Percentiles rank a stretch among this genome's conserved stretches.
Conservation (phyloP, 2,113 vertebrate species). For the Xenopus tropicalis region UCB_Xtro_10.0 CM004452.2:9063001-9063500, state of each 20-base stretch:
- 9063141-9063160: conserved; percentile 19
- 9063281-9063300: conserved; percentile 4
- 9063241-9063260: neutral
- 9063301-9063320: conserved; percentile 14
- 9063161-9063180: neutral
- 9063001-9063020: neutral
- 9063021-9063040: neutral
- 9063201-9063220: conserved; percentile 20
- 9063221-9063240: neutral
- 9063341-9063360: conserved; percentile 12
- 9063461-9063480: neutral
- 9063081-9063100: neutral
- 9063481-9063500: neutral
- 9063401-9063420: conserved; percentile 8
- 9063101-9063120: conserved; percentile 7
- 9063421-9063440: neutral
- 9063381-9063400: conserved; percentile 11
- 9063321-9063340: conserved; percentile 17
- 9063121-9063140: conserved; percentile 1
- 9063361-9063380: neutral
- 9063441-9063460: neutral
- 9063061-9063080: neutral
- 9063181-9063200: conserved; percentile 11
- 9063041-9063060: neutral
- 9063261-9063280: too few species aligned